phyloP scores from a whole-genome alignment of 1,140 invertebrate genomes.

The Trachymyrmex septentrionalis region DNA sequence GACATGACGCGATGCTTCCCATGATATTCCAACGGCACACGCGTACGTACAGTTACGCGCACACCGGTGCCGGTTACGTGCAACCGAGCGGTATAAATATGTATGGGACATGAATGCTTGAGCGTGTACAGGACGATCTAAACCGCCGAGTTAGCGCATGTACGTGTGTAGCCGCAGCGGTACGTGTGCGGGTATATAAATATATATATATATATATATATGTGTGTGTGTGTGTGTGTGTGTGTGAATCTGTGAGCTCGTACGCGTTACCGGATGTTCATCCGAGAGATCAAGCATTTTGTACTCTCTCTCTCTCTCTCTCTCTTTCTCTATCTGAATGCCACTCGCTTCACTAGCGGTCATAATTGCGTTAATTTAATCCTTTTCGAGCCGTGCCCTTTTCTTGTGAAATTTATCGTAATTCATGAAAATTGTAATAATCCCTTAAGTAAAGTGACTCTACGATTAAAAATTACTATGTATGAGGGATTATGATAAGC shows the following conservation, averaged over 20 bases:
- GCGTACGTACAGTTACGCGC: constrained; percentile 18
- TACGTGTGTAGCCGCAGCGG: background rate
- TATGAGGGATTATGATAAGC: background rate
- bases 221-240: background rate
- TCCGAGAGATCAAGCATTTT: constrained; percentile 52
- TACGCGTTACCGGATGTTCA: constrained; percentile 28
- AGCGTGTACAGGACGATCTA: constrained; percentile 78
- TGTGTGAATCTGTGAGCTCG: background rate
- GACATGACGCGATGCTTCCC: constrained; percentile 73
- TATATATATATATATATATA: too few species aligned
- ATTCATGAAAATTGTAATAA: constrained; percentile 6
- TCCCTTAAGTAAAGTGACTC: background rate
- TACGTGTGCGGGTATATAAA: background rate
- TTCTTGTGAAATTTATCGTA: constrained; percentile 8
- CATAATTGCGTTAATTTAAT: constrained; percentile 56
- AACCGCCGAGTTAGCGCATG: constrained; percentile 66
- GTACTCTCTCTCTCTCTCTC: background rate
- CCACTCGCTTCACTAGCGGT: background rate
- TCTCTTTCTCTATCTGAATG: background rate
- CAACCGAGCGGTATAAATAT: constrained; percentile 82
- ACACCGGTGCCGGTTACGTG: constrained; percentile 70
- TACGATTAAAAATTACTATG: constrained; percentile 6
- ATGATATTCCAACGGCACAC: constrained; percentile 66
- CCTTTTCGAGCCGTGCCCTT: background rate
- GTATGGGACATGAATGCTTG: constrained; percentile 85